Base-by-base conservation (phyloP, 2,888 invertebrate species). In the Lasioglossum morio region DNA sequence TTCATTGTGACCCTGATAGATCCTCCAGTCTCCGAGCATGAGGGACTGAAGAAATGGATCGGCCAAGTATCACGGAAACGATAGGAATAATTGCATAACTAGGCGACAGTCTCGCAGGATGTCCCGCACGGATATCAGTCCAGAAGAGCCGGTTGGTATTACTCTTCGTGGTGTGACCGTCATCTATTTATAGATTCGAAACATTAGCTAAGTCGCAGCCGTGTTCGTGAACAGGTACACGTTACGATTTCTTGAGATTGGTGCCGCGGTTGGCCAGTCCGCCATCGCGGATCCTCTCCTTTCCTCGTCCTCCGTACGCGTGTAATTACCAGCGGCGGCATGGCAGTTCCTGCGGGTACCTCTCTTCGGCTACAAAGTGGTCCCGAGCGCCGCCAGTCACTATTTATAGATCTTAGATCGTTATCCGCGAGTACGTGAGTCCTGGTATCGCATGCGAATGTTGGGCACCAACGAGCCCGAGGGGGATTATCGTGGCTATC, bases 361-460 rank as follows among this genome's bases (percentile, higher is more conserved):
- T 84, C 81, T 86, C 82, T 81, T 85, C 86, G 63, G 82, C 69
- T 73, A 81, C 84, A 76, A 85, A 82, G 79, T 78, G 72, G 72
- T 19, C 57, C 77, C 69, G 80, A 72, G 53, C 72, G 81, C 80
- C 69, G 81, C 69, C 63, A 48, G 60, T 23, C 27, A 79, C 91
- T 91, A 91, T 90, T 91, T 91, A 91, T 91, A 91, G 89, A 90
- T 90, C 88, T 84, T 91, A 91, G 90, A 91, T 91, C 85, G 88
- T 79, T 81, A 88, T 84, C 85, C 82, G 88, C 81, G 69, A 76
- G 72, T 82, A 81, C 79, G 81, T 66, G 86, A 78, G 81, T 84
- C 79, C 75, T 84, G 79, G 72, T 82, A 81, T 81, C 80, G 80
- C 80, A 66, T 81, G 80, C 70, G 84, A 87, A 82, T 85, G 86